Evolutionary conservation across 2,888 invertebrate species (phyloP).

Genomic region (Hesperia comma): DNA sequence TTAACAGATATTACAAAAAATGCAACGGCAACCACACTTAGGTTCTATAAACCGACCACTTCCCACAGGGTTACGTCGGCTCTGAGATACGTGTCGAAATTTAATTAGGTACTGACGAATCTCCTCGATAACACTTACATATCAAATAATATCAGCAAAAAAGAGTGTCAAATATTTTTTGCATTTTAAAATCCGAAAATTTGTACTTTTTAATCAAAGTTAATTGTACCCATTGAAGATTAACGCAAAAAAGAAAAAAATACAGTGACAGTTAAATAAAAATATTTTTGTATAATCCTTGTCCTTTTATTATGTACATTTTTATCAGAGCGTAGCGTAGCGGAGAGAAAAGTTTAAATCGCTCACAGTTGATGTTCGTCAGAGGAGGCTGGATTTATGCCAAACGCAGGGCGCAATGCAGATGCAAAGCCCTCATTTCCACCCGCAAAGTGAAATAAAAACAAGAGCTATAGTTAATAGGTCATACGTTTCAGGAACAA

Average conservation of each 20-base stretch:
- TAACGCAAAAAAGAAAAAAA: background rate
- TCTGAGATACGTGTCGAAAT: no score
- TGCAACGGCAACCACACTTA: no score
- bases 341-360: constrained; percentile 39
- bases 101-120: no score
- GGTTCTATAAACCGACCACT: no score
- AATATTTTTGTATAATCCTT: background rate
- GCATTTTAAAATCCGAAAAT: no score
- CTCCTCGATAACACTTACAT: no score
- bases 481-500: constrained; percentile 31
- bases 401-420: constrained; percentile 73
- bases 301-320: constrained; percentile 6
- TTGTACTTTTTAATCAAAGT: no score
- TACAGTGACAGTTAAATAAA: background rate
- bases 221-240: no score
- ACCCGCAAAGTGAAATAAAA: constrained; percentile 36
- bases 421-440: constrained; percentile 43
- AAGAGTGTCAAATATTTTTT: no score
- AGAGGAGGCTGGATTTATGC: constrained; percentile 68
- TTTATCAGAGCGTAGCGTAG: constrained; percentile 5
- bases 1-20: no score
- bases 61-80: no score
- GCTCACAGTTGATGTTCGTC: constrained; percentile 62
- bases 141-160: no score
- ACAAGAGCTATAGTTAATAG: constrained; percentile 32